These are phyloP conservation scores for Hirtodrosophila trivittata DNA, from an alignment of 2,888 invertebrate species.

Conservation along the genomic window DNA sequence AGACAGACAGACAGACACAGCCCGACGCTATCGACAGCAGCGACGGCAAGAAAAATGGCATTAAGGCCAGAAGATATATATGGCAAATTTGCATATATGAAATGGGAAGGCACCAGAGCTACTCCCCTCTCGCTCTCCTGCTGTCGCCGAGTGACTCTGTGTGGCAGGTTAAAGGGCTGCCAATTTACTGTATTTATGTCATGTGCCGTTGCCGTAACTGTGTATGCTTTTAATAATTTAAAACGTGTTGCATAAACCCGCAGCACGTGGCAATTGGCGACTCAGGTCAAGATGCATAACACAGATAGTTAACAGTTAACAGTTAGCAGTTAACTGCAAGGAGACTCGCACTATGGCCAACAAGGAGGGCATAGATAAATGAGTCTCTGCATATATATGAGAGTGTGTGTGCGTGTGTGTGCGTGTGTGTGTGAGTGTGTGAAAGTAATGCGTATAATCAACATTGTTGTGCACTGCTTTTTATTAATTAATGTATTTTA, in stretches of 20 bases:
- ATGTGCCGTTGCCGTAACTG: conserved; percentile 30
- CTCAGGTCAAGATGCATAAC: conserved; percentile 28
- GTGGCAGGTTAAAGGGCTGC: conserved; percentile 47
- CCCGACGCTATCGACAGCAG: conserved; percentile 54
- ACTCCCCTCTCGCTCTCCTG: neutral
- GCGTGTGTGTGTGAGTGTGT: neutral
- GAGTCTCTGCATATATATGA: conserved; percentile 6
- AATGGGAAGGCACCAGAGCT: conserved; percentile 5
- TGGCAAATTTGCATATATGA: conserved; percentile 64
- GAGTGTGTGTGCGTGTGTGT: conserved; percentile 1
- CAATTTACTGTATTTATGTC: conserved; percentile 68
- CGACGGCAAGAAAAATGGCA: conserved; percentile 68
- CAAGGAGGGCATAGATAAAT: conserved; percentile 43
- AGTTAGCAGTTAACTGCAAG: conserved; percentile 22
- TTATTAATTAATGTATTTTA: neutral
- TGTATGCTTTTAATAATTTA: conserved; percentile 66
- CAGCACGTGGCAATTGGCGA: conserved; percentile 38
- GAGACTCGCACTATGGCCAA: conserved; percentile 1
- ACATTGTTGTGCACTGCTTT: neutral
- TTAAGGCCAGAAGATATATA: conserved; percentile 70
- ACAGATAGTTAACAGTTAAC: conserved; percentile 27
- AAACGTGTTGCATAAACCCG: conserved; percentile 54
- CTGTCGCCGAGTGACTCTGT: neutral
- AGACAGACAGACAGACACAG: conserved; percentile 23
- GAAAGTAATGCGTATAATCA: conserved; percentile 2